A percentile compares a stretch with the other conserved stretches of the same genome.
These are phyloP conservation scores for Conger conger DNA, from an alignment of 2,113 vertebrate genomes.

Conservation along the genomic window DNA sequence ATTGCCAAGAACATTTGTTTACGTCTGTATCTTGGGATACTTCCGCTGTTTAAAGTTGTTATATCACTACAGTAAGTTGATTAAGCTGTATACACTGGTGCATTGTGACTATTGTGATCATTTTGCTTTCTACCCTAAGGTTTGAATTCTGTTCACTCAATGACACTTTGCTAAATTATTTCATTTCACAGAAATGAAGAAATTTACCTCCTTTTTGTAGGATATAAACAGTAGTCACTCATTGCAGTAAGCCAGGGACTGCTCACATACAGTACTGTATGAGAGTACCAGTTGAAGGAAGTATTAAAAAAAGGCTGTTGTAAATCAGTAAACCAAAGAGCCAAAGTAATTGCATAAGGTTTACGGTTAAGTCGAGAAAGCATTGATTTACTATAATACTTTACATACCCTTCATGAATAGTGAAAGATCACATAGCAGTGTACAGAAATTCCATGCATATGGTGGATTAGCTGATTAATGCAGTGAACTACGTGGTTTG, in stretches of 20 bases:
- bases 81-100: background rate
- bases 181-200: background rate
- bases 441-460: slow-evolving; percentile 53
- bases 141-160: background rate
- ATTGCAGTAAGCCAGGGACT: background rate
- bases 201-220: background rate
- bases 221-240: background rate
- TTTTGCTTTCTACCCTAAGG: background rate
- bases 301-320: background rate
- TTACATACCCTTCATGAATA: slow-evolving; percentile 18
- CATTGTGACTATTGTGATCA: background rate
- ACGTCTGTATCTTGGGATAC: background rate
- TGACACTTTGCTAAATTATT: background rate
- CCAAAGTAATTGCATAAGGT: slow-evolving; percentile 60
- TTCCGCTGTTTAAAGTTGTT: background rate
- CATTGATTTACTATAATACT: slow-evolving; percentile 63
- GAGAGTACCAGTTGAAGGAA: background rate
- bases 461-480: slow-evolving; percentile 57
- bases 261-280: background rate
- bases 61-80: background rate
- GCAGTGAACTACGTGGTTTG: slow-evolving; percentile 44
- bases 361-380: slow-evolving; percentile 55
- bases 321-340: slow-evolving; percentile 34
- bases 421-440: background rate
- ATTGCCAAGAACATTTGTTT: slow-evolving; percentile 12